Conservation (phyloP, 2,113 vertebrate genomes). For the Salvelinus namaycush region DNA sequence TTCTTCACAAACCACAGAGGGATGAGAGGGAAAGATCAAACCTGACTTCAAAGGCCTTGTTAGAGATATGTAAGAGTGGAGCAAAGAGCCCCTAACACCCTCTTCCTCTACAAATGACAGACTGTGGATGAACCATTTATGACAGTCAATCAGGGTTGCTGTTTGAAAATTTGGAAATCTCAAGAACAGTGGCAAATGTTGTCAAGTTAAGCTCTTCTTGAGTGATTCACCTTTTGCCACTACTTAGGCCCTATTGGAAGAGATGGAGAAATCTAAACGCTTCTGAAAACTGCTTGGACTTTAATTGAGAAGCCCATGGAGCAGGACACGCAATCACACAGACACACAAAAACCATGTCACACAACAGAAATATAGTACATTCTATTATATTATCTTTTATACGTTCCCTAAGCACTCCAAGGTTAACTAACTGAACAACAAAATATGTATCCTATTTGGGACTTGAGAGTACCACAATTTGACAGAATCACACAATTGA, state of each 20-base stretch:
- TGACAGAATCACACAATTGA: background rate
- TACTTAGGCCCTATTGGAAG: background rate
- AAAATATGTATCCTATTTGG: background rate
- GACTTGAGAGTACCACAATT: background rate
- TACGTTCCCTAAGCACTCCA: background rate
- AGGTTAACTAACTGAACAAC: background rate
- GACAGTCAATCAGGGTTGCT: background rate
- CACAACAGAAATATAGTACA: background rate
- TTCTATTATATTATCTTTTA: background rate
- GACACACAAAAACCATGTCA: background rate
- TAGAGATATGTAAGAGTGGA: conserved; percentile 42
- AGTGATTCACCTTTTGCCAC: conserved; percentile 40
- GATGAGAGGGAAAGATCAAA: background rate
- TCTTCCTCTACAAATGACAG: background rate
- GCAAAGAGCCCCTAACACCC: conserved; percentile 33
- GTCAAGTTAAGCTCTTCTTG: background rate
- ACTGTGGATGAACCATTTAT: background rate
- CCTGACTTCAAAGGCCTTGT: conserved; percentile 39
- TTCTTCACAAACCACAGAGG: background rate
- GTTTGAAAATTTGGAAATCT: background rate
- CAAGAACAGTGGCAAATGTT: background rate
- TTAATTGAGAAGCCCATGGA: background rate
- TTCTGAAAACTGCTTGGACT: conserved; percentile 29
- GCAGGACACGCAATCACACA: background rate
- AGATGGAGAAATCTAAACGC: conserved; percentile 26